Base-by-base conservation (phyloP, 2,888 invertebrate genomes). In the Piscicola geometra region DNA sequence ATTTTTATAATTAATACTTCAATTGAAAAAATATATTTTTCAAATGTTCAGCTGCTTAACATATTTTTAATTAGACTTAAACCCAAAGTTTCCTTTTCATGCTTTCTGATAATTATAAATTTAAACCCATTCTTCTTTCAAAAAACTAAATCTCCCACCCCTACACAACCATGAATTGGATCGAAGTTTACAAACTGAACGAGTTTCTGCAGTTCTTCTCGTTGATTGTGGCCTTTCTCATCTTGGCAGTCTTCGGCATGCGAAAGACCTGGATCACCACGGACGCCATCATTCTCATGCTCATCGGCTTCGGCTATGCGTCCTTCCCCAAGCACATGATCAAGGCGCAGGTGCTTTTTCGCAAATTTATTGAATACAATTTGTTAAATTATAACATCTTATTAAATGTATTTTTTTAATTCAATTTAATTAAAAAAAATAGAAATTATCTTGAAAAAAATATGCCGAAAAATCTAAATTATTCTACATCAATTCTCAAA, bases 211-310 rank as follows among this genome's bases (percentile, higher is more conserved):
- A 76, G 41, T 66, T 76, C 15, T 60, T 69, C 41, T 74, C 78
- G 18, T 41, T 79, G 71, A 21, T 77, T 12, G 70, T 79, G n/a
- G 78, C 77, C 3, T 79, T 79, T 67, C 36, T 79, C n/a, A 60
- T 79, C 60, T 56, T 79, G 70, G 78, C 75, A 30, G 75, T 77
- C 9, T 77, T 77, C 28, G 77, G 76, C 15, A 78, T 79, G 15
- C 78, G 79, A 21, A 60, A 68, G 32, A 73, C 76, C 12, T 79
- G 79, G 79, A 76, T 79, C 36, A 73, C 71, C 5, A 77, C 78
- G 21, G 79, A 79, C 56, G 47, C 71, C 18, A 28, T 79, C 67
- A 70, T 74, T 32, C 33, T 75, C n/a, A 36, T 70, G 5, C 77
- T 69, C 1, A 73, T 75, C 35, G 79, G 79, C 12, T 25, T 71